Evolutionary conservation across 2,888 invertebrate species (phyloP).

Genomic region (Metallyticus violacea): DNA sequence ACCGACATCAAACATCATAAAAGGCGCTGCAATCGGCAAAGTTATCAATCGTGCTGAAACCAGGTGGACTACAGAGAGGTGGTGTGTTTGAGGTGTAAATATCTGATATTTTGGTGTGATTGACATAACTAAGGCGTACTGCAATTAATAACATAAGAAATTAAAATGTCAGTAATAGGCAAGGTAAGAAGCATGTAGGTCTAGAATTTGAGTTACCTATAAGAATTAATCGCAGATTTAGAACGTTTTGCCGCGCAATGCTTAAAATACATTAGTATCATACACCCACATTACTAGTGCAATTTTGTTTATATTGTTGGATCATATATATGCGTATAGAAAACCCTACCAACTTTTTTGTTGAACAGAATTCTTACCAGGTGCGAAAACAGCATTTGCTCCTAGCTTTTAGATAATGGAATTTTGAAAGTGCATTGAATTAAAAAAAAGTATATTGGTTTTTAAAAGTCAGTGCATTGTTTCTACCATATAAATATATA

Average conservation of each 20-base stretch:
- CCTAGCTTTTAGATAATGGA: background rate
- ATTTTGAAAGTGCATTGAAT: background rate
- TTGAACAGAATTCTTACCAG: background rate
- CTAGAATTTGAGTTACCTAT: background rate
- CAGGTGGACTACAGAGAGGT: background rate
- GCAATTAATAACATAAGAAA: background rate
- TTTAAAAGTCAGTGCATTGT: too few species aligned
- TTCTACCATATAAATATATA: too few species aligned
- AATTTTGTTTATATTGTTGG: background rate
- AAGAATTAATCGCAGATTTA: background rate
- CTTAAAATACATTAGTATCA: background rate
- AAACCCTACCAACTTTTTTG: background rate
- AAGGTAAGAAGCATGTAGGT: background rate
- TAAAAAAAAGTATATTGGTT: too few species aligned
- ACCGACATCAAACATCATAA: background rate
- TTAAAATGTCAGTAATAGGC: slow-evolving; percentile 19
- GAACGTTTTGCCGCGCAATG: background rate
- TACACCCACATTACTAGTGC: background rate
- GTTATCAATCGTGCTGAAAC: background rate
- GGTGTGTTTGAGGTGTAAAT: background rate
- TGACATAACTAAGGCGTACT: background rate
- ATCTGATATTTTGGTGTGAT: background rate
- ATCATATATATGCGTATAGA: background rate
- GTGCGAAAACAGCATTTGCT: background rate
- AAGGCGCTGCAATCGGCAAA: slow-evolving; percentile 4